Evolutionary conservation across 2,888 invertebrate species (phyloP).

Genomic region (Eurois occulta): DNA sequence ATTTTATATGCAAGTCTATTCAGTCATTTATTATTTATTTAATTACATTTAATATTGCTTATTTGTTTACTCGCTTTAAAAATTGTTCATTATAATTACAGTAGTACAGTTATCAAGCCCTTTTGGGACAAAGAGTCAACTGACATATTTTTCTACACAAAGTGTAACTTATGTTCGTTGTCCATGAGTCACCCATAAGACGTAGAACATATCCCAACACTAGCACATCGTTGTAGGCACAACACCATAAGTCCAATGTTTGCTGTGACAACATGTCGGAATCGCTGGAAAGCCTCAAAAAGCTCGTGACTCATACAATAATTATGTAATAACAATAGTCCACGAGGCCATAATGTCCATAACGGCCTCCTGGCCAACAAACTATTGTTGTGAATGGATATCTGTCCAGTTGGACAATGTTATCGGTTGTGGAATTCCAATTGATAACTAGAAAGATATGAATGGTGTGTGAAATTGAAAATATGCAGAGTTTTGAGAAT

Average conservation of each 20-base stretch:
- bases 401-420: conserved; percentile 52
- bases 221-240: conserved; percentile 51
- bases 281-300: conserved; percentile 63
- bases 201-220: conserved; percentile 54
- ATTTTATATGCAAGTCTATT: too few relatives aligned
- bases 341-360: conserved; percentile 42
- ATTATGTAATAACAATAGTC: conserved; percentile 49
- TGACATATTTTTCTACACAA: conserved; percentile 20
- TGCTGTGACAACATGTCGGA: conserved; percentile 69
- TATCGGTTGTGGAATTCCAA: conserved; percentile 59
- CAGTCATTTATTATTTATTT: too few relatives aligned
- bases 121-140: conserved; percentile 1
- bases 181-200: conserved; percentile 60
- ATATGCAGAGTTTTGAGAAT: not conserved
- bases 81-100: too few relatives aligned
- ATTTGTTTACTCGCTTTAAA: too few relatives aligned
- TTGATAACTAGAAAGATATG: conserved; percentile 45
- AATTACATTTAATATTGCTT: too few relatives aligned
- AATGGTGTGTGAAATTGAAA: conserved; percentile 12
- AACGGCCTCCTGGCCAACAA: conserved; percentile 16
- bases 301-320: conserved; percentile 62
- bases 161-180: conserved; percentile 18
- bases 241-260: conserved; percentile 67
- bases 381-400: conserved; percentile 55
- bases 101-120: too few relatives aligned